phyloP scores from a whole-genome alignment of 2,797 vertebrate genomes.

The Mastacembelus armatus region DNA sequence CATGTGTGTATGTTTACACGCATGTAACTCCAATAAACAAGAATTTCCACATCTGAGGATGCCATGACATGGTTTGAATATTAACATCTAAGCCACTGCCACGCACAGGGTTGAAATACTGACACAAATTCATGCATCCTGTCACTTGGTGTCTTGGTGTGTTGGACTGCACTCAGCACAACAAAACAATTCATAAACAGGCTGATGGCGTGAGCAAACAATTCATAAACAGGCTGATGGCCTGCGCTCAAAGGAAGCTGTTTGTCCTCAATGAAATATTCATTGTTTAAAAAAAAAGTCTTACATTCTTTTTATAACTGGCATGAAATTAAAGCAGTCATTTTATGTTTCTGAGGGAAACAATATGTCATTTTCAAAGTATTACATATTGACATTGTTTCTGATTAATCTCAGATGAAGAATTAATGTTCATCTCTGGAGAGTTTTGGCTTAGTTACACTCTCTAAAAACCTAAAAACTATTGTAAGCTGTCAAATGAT shows the following conservation, averaged over 20 bases:
- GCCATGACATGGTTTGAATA: slow-evolving; percentile 1
- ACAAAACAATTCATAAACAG: background rate
- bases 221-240: background rate
- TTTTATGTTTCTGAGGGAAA: slow-evolving; percentile 9
- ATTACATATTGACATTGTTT: background rate
- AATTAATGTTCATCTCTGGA: background rate
- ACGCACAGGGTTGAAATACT: slow-evolving; percentile 9
- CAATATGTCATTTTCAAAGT: background rate
- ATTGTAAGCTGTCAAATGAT: background rate
- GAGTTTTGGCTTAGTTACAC: background rate
- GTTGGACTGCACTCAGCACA: background rate
- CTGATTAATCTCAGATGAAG: slow-evolving; percentile 14
- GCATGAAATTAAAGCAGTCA: background rate
- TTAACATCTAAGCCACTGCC: slow-evolving; percentile 25
- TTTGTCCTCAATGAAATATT: slow-evolving; percentile 8
- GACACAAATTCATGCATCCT: background rate
- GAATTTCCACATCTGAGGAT: slow-evolving; percentile 47
- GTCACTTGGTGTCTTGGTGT: slow-evolving; percentile 3
- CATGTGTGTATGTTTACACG: slow-evolving; percentile 36
- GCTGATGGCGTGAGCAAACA: background rate
- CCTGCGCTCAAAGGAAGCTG: slow-evolving; percentile 14
- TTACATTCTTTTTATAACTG: slow-evolving; percentile 2
- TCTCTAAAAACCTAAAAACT: background rate
- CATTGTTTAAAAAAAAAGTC: background rate
- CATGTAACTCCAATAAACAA: slow-evolving; percentile 13